Evolutionary conservation across 2,797 vertebrate genomes (phyloP).

Genomic region (Acrocephalus scirpaceus): DNA sequence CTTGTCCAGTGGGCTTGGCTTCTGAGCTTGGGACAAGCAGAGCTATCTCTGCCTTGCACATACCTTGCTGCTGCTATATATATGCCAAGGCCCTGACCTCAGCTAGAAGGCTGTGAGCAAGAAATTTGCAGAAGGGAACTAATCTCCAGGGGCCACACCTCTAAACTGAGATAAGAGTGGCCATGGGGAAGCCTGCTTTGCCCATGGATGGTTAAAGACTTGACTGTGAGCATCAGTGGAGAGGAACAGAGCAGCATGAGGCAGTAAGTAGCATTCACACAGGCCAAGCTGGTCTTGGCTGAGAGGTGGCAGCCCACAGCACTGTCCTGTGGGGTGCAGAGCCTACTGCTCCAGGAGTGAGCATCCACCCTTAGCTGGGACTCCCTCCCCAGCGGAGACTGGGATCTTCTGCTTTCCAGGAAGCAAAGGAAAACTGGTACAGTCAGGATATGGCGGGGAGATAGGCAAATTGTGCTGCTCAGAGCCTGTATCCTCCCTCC

Average conservation of each 20-base stretch:
- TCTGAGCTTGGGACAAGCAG: not conserved
- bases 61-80: not conserved
- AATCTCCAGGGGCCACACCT: not conserved
- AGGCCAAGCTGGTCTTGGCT: not conserved
- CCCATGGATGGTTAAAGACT: not conserved
- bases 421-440: not conserved
- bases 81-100: not conserved
- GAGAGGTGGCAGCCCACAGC: not conserved
- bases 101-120: not conserved
- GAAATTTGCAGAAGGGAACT: not conserved
- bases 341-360: not conserved
- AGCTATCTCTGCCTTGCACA: not conserved
- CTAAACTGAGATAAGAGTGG: not conserved
- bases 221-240: not conserved
- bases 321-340: not conserved
- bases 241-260: not conserved
- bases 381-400: not conserved
- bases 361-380: not conserved
- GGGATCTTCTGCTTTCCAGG: not conserved
- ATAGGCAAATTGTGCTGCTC: not conserved
- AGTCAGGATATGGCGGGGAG: not conserved
- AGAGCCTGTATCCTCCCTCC: not conserved
- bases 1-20: not conserved
- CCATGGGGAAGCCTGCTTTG: not conserved
- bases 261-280: not conserved